These are phyloP conservation scores for Andrena dorsata DNA, from an alignment of 2,888 invertebrate genomes.

Conservation along the genomic window DNA sequence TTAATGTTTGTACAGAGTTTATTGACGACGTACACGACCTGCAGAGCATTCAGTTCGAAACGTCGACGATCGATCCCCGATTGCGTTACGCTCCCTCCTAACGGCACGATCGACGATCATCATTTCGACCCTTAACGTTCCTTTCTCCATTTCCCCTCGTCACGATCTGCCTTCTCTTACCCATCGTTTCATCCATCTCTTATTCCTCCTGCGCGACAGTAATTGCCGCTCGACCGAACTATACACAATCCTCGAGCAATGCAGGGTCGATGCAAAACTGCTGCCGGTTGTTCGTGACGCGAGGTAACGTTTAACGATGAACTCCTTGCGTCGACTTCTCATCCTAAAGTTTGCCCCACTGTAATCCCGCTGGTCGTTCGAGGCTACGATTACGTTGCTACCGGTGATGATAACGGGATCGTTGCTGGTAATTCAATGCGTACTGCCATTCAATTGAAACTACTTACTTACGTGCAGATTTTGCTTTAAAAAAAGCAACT, in stretches of 20 bases:
- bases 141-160: conserved; percentile 1
- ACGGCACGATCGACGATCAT: conserved; percentile 8
- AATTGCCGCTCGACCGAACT: conserved; percentile 44
- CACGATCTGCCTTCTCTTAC: not conserved
- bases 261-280: conserved; percentile 38
- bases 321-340: conserved; percentile 38
- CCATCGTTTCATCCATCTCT: not conserved
- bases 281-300: conserved; percentile 29
- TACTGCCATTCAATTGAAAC: conserved; percentile 31
- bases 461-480: not conserved
- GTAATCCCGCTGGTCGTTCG: conserved; percentile 47
- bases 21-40: conserved; percentile 73
- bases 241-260: conserved; percentile 44
- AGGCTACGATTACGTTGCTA: not conserved
- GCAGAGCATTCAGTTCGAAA: conserved; percentile 56
- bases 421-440: conserved; percentile 24
- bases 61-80: conserved; percentile 35
- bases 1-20: conserved; percentile 83
- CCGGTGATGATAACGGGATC: not conserved
- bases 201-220: conserved; percentile 4
- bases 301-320: conserved; percentile 24
- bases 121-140: not conserved
- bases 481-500: not conserved
- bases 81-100: conserved; percentile 12
- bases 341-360: conserved; percentile 41